Evolutionary conservation across 2,113 vertebrate species (phyloP), one percentile per base, ranked within the genome.

Genomic region (Brienomyrus longianalis): DNA sequence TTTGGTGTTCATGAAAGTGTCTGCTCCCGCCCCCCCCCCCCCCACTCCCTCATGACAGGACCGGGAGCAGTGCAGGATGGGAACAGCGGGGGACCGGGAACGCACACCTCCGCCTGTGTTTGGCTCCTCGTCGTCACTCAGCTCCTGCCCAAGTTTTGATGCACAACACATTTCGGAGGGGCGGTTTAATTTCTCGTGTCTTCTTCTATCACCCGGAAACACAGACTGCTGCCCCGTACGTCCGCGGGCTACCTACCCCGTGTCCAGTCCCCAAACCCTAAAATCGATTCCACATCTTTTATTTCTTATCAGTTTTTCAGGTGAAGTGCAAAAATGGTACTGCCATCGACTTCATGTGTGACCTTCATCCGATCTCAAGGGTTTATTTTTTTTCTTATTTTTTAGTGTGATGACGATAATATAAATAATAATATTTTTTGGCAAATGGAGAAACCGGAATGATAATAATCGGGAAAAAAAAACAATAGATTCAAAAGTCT

Each of bases 21-120:
- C 43, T 92, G 10, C 31, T 39, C 19, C 47, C 88, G 39, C 88
- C 47, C 88, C 45, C 88, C 39, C 39, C 94, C 88, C 70, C 77
- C 77, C 31, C 13, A 21, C 19, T 7, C 54, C 19, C 43, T 87
- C 93, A 87, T 91, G 11, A 0, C 95, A 99, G 98, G 97, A 88
- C 97, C 97, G 0, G 97, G 97, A 0, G 97, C 98, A 43, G 97
- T 98, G 92, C 97, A 98, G 27, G 98, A 99, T 0, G 97, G 97
- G n/a, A 98, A 95, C 94, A 97, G 94, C 0, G 95, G 96, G 0
- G 95, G 96, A 0, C 94, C 93, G 45, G 95, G 95, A 89, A 94
- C 93, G 80, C 95, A 94, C 0, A 92, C 93, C 92, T 94, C 96
- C 23, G 62, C 48, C 88, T 97, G 96, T 93, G 96, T 98, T 91